These are phyloP conservation scores for Cynodonichthys magdalenae DNA, from an alignment of 2,797 vertebrate genomes.

Conservation along the genomic window DNA sequence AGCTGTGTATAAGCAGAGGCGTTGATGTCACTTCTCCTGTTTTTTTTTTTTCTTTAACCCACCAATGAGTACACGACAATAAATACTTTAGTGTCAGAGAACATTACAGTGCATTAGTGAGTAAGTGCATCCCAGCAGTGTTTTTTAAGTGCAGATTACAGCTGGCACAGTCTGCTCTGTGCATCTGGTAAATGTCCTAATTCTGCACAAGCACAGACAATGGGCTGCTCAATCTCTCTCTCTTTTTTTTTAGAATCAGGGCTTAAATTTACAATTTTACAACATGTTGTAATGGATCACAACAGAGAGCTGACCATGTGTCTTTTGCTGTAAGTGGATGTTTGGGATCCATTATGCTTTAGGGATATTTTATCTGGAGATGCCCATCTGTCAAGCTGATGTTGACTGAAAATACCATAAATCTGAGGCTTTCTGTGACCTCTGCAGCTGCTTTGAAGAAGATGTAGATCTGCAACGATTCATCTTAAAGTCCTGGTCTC, in stretches of 20 bases:
- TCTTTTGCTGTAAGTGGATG: background rate
- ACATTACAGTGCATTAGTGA: constrained; percentile 47
- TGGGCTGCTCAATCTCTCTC: constrained; percentile 17
- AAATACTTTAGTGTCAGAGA: constrained; percentile 38
- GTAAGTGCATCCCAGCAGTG: constrained; percentile 31
- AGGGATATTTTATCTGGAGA: constrained; percentile 18
- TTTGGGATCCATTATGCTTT: constrained; percentile 1
- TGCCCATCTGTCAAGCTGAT: constrained; percentile 6
- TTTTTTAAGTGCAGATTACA: constrained; percentile 59
- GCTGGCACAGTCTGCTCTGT: constrained; percentile 36
- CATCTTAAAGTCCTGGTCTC: constrained; percentile 9
- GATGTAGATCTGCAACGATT: constrained; percentile 3
- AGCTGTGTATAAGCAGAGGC: background rate
- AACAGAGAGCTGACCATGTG: constrained; percentile 1
- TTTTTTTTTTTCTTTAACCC: constrained; percentile 6
- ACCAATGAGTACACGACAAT: constrained; percentile 23
- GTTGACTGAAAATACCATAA: constrained; percentile 19
- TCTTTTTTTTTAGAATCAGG: background rate
- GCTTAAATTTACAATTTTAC: constrained; percentile 13
- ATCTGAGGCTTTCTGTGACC: constrained; percentile 7
- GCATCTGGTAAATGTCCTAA: constrained; percentile 53
- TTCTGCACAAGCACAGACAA: constrained; percentile 36
- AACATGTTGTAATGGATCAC: constrained; percentile 11
- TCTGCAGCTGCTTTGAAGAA: constrained; percentile 23
- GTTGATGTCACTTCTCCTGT: constrained; percentile 4